phyloP scores from a whole-genome alignment of 2,888 invertebrate species.

The Meta bourneti region DNA sequence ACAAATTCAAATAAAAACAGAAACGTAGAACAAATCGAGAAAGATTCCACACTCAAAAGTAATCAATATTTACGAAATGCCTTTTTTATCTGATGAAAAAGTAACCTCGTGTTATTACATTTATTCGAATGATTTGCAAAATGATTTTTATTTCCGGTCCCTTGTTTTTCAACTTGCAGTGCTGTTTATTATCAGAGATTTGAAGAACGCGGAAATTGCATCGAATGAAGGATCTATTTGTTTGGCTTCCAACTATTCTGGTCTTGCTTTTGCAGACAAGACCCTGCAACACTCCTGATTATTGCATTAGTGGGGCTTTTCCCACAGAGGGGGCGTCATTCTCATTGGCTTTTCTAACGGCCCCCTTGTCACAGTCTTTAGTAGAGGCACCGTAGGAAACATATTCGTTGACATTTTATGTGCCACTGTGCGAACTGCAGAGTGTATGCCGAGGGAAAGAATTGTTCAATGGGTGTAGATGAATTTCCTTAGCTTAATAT shows the following conservation, averaged over 20 bases:
- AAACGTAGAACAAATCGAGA: neutral
- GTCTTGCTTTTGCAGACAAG: neutral
- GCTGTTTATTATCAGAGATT: neutral
- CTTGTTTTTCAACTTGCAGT: neutral
- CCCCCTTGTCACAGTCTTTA: neutral
- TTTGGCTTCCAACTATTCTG: neutral
- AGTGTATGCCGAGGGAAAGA: too few species aligned
- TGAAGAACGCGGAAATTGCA: neutral
- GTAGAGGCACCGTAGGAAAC: too few species aligned
- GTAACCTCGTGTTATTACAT: neutral
- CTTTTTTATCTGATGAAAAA: neutral
- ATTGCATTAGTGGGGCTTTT: slow-evolving; percentile 1
- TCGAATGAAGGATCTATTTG: neutral
- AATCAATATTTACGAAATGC: neutral
- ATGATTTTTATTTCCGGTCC: neutral
- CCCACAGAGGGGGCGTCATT: neutral
- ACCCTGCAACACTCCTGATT: neutral
- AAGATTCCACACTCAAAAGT: neutral
- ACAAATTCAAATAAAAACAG: too few species aligned
- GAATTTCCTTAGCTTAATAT: too few species aligned
- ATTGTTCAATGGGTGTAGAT: too few species aligned
- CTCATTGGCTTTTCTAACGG: neutral
- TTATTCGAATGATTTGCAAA: neutral
- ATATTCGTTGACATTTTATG: too few species aligned
- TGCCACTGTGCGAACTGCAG: too few species aligned